Percentiles rank a stretch among this genome's conserved stretches.
phyloP scores from a whole-genome alignment of 1,140 invertebrate species.

The Achatina immaculata region DNA sequence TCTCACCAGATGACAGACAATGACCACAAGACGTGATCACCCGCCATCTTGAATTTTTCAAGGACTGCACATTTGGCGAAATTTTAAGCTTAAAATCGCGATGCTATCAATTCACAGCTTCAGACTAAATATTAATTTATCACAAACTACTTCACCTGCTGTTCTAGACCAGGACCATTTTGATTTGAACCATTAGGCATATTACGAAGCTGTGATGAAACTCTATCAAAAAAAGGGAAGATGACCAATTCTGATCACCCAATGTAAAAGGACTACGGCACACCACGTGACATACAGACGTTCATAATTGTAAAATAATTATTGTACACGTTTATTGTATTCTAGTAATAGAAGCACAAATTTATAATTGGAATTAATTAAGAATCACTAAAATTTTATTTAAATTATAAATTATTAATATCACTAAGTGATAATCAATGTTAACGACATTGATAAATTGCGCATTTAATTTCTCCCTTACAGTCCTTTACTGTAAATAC shows the following conservation, averaged over 20 bases:
- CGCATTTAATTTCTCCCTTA: not conserved
- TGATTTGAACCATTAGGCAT: constrained; percentile 99
- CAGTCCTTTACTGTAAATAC: too few relatives aligned
- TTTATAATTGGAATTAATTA: constrained; percentile 9
- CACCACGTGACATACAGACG: constrained; percentile 16
- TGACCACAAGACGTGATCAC: not conserved
- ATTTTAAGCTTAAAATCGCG: not conserved
- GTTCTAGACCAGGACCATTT: constrained; percentile 99
- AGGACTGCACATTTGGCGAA: not conserved
- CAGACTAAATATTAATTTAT: not conserved
- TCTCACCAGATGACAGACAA: not conserved
- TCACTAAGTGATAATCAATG: not conserved
- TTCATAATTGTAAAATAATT: not conserved
- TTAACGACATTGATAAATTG: not conserved
- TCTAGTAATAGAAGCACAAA: too few relatives aligned
- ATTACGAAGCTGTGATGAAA: constrained; percentile 75
- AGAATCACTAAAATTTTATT: not conserved
- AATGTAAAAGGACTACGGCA: constrained; percentile 13
- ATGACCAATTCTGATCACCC: constrained; percentile 7
- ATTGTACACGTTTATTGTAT: not conserved
- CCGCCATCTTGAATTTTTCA: constrained; percentile 32
- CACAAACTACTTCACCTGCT: constrained; percentile 82
- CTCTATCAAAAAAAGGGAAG: constrained; percentile 36
- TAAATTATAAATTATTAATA: not conserved
- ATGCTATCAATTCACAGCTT: not conserved